A percentile compares a stretch with the other conserved stretches of the same genome.
phyloP scores from a whole-genome alignment of 2,888 invertebrate species.

The Penaeus monodon region DNA sequence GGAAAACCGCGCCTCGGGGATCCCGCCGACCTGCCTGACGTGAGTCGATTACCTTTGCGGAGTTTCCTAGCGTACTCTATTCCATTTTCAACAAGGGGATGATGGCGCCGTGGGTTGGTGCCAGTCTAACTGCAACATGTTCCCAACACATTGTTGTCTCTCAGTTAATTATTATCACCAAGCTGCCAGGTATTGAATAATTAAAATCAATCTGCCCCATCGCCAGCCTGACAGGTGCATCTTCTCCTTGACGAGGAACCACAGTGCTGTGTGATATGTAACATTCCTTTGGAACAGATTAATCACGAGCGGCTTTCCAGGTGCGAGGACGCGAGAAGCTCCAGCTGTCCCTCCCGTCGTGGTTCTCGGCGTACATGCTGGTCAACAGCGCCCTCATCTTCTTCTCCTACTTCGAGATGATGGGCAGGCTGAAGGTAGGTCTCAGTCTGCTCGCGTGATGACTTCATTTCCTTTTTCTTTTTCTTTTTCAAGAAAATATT shows the following conservation, averaged over 20 bases:
- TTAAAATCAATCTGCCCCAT: too few species aligned
- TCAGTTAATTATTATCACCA: too few species aligned
- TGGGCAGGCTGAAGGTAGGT: background rate
- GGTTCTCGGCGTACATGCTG: conserved; percentile 13
- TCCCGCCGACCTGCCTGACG: conserved; percentile 81
- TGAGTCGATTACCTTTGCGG: conserved; percentile 70
- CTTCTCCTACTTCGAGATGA: conserved; percentile 21
- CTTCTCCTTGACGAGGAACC: too few species aligned
- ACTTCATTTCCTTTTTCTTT: background rate
- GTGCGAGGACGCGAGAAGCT: too few species aligned
- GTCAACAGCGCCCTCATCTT: conserved; percentile 8
- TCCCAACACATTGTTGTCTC: too few species aligned
- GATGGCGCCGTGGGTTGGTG: too few species aligned
- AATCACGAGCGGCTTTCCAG: background rate
- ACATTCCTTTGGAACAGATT: background rate
- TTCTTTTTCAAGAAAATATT: background rate
- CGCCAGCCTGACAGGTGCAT: too few species aligned
- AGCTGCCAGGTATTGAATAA: too few species aligned
- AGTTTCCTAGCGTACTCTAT: too few species aligned
- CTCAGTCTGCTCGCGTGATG: background rate
- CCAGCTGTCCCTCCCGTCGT: background rate
- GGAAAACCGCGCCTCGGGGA: conserved; percentile 82
- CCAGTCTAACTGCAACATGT: too few species aligned
- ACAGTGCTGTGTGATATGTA: background rate
- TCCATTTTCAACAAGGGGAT: too few species aligned